These are phyloP conservation scores for Caligus rogercresseyi DNA, from an alignment of 1,140 invertebrate species.

Conservation along the genomic window DNA sequence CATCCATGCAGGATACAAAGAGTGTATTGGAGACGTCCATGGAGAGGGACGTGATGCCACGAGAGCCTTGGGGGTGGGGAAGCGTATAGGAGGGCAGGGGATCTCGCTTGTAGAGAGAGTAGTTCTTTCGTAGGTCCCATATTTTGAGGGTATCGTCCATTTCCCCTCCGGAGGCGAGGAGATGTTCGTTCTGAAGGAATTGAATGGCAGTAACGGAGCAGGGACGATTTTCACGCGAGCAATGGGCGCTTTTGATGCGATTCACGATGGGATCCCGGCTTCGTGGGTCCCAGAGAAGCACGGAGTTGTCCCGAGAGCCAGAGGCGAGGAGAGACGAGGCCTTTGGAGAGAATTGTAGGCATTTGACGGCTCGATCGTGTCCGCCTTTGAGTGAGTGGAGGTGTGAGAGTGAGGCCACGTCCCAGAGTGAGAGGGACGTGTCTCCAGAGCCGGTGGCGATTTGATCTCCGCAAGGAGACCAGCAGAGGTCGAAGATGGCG, in stretches of 20 bases:
- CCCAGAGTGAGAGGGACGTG: conserved; percentile 55
- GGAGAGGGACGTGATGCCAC: conserved; percentile 58
- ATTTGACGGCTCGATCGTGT: conserved; percentile 59
- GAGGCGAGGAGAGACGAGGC: conserved; percentile 53
- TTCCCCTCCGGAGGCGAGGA: conserved; percentile 57
- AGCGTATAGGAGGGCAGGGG: conserved; percentile 49
- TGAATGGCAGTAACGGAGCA: conserved; percentile 54
- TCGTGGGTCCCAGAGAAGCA: conserved; percentile 55
- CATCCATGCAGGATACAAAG: conserved; percentile 64
- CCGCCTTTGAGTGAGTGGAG: conserved; percentile 36
- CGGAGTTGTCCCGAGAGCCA: conserved; percentile 59
- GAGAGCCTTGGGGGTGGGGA: conserved; percentile 46
- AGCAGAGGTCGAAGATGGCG: conserved; percentile 69
- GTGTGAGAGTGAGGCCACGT: conserved; percentile 32
- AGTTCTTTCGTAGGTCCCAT: conserved; percentile 67
- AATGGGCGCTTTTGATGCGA: not conserved
- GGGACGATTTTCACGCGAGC: conserved; percentile 33
- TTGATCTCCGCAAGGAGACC: conserved; percentile 51
- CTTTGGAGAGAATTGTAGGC: conserved; percentile 44
- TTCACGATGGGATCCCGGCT: conserved; percentile 23
- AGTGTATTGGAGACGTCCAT: conserved; percentile 44
- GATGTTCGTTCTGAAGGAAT: conserved; percentile 50
- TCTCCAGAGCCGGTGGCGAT: conserved; percentile 67
- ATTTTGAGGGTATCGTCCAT: conserved; percentile 61
- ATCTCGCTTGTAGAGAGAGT: conserved; percentile 44